phyloP scores from a whole-genome alignment of 2,113 vertebrate species.

The Parus major region DNA sequence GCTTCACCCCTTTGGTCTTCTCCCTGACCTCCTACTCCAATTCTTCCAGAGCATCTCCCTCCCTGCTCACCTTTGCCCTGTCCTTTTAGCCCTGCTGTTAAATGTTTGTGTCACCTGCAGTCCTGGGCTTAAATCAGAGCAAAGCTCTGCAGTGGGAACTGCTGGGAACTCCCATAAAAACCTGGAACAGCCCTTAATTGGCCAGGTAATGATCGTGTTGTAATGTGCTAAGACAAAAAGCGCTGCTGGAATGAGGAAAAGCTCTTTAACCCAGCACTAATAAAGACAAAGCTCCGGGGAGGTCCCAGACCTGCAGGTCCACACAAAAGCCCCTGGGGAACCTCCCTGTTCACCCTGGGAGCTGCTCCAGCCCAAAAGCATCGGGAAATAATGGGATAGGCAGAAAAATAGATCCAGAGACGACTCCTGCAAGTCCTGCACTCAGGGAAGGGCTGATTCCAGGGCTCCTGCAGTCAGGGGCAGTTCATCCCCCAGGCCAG shows the following conservation, averaged over 20 bases:
- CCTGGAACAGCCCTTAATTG: background rate
- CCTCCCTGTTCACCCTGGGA: background rate
- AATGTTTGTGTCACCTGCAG: background rate
- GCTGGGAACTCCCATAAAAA: background rate
- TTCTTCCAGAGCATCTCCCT: background rate
- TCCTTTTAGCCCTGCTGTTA: background rate
- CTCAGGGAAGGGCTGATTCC: too few relatives aligned
- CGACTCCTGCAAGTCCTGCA: too few relatives aligned
- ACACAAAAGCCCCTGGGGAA: fast-evolving
- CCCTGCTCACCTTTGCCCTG: background rate
- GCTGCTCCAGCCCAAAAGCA: background rate
- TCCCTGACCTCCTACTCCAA: background rate
- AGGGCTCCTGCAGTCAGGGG: background rate
- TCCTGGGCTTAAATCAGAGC: background rate
- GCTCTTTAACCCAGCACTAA: background rate
- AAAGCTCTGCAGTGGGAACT: background rate
- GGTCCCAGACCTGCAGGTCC: background rate
- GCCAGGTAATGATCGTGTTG: background rate
- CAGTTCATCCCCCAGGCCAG: background rate
- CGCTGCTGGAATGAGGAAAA: background rate
- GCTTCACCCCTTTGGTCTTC: background rate
- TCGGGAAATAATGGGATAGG: background rate
- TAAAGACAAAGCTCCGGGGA: background rate
- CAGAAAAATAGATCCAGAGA: background rate
- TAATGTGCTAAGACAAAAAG: fast-evolving